Base-by-base conservation (phyloP, 2,797 vertebrate genomes). In the Lutjanus campechanus region DNA sequence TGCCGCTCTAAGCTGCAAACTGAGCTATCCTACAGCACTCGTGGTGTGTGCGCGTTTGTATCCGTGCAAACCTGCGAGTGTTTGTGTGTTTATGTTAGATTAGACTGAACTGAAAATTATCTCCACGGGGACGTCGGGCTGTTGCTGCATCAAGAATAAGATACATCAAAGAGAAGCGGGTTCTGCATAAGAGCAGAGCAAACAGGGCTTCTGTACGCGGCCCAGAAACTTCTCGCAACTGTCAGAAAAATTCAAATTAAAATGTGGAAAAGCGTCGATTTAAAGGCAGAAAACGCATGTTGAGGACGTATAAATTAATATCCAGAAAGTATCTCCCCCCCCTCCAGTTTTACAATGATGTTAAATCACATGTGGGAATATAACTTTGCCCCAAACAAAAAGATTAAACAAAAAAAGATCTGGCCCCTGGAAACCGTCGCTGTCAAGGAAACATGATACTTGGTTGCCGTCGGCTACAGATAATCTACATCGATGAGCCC, bases 101-200 rank as follows among this genome's bases (percentile, higher is more conserved):
- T 77, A 82, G 66, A 53, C 54, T 55, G 83, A 80, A 85, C n/a
- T 81, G 73, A 84, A 70, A 85, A 84, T 86, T 20, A 86, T 87
- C 73, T 88, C 92, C 71, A 53, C 16, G 0, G 86, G 83, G 83
- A 86, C 10, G n/a, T 67, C 1, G 22, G 64, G 77, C 40, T 76
- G 76, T 79, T 83, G 47, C 68, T 74, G 83, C 83, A 86, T 90
- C 73, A 62, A 80, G 66, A 84, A 74, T 84, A 70, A 76, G 84
- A 86, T 66, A 83, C 78, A 89, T 90, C 83, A 92, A 86, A 90
- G 89, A 83, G 62, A 80, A 83, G 58, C 7, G 15, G 64, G n/a
- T 41, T 76, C 44, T 50, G 61, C 61, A 54, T 44, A 25, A 55
- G 69, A 81, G 69, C 67, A 22, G 55, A 70, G 76, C 54, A 51